Evolutionary conservation across 2,888 invertebrate species (phyloP), one percentile per base, ranked within the genome.

Genomic region (Halictus quadricinctus): DNA sequence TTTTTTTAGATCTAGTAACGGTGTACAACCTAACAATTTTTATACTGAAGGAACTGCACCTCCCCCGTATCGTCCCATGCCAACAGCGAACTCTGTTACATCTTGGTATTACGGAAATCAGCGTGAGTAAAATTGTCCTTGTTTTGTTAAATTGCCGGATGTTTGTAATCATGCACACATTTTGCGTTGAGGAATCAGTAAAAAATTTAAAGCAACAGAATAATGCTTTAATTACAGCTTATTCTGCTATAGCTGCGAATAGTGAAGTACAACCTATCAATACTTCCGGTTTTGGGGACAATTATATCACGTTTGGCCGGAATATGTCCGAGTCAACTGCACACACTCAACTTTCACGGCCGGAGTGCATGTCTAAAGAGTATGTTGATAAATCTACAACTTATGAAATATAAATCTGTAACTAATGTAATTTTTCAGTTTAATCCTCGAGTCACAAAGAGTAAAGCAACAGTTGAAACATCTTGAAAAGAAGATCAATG

Each of bases 401-500:
- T 79, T 43, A 69, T 46, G 75, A 29, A 43, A 29, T 41, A 41
- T 0, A 13, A 73, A n/a, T 15, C 15, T 36, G 48, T 69, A 7
- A 48, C n/a, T 66, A n/a, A 54, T 29, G 50, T 72, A 50, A 84
- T 88, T 79, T 74, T 85, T 36, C 87, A 95, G 95, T 83, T 93
- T 96, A 74, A 94, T 96, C 54, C 95, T 95, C 29, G 96, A 96
- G 92, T 96, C 96, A 48, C 96, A 96, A 87, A 95, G 95, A 87
- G 96, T 96, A 74, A 96, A 96, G 91, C 95, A 95, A 84, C 96
- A 96, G 91, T 92, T 96, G 73, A 95, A 95, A 78, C 95, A 95
- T 91, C 94, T 96, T 81, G 96, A 96, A 88, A 96, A 96, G 87
- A 96, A 96, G 92, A 95, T 96, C 60, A 96, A 96, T 89, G 96